Conservation (phyloP, 1,140 invertebrate genomes). For the Drosophila lini region DNA sequence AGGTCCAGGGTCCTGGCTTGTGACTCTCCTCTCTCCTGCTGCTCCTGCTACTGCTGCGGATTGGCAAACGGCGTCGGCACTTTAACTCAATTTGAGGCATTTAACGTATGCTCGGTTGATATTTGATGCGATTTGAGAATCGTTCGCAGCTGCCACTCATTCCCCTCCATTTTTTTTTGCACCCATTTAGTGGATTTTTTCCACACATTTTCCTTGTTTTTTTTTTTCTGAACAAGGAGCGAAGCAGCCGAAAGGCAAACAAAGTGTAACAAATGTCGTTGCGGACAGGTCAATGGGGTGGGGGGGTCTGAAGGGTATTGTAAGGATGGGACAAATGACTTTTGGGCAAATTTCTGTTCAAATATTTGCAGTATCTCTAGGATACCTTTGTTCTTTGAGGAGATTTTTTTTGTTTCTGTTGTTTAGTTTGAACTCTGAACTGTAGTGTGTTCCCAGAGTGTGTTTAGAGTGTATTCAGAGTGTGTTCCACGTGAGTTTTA, state of each 20-base stretch:
- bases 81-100: constrained; percentile 84
- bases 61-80: constrained; percentile 64
- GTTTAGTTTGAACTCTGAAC: not conserved
- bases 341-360: constrained; percentile 62
- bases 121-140: constrained; percentile 83
- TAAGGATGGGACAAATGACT: constrained; percentile 69
- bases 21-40: not conserved
- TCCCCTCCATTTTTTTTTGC: constrained; percentile 1
- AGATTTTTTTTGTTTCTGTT: constrained; percentile 6
- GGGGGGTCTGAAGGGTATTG: too few species aligned
- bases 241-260: constrained; percentile 71
- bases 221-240: not conserved
- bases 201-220: not conserved
- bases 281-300: constrained; percentile 29
- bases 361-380: constrained; percentile 56
- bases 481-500: too few species aligned
- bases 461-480: not conserved
- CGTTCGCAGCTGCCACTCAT: constrained; percentile 16
- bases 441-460: not conserved
- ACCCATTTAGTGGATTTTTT: constrained; percentile 32
- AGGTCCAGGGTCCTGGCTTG: not conserved
- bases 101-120: constrained; percentile 84
- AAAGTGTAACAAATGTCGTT: constrained; percentile 80
- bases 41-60: not conserved
- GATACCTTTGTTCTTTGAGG: constrained; percentile 9